Evolutionary conservation across 2,113 vertebrate genomes (phyloP).

Genomic region (Columba livia): DNA sequence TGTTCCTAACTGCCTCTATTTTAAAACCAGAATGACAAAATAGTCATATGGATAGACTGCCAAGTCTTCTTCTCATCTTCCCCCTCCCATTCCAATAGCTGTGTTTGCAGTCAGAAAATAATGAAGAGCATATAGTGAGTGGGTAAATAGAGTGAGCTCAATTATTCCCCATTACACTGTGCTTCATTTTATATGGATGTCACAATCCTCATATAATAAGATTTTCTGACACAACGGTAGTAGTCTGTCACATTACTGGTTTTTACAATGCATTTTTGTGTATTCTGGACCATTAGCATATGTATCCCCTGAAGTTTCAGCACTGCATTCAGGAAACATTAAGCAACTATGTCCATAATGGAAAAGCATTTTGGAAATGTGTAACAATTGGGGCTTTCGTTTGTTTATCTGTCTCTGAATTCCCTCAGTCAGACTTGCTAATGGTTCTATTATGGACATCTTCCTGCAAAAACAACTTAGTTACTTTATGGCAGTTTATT

Average conservation of each 20-base stretch:
- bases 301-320: background rate
- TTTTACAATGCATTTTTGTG: slow-evolving; percentile 9
- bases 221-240: background rate
- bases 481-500: slow-evolving; percentile 16
- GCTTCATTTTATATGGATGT: slow-evolving; percentile 30
- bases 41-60: background rate
- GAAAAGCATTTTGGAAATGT: slow-evolving; percentile 20
- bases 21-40: background rate
- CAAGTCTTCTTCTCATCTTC: background rate
- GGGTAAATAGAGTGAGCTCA: background rate
- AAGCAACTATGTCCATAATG: background rate
- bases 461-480: slow-evolving; percentile 7
- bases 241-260: background rate
- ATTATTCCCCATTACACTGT: background rate
- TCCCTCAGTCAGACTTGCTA: background rate
- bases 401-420: slow-evolving; percentile 20
- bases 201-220: slow-evolving; percentile 20
- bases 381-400: background rate
- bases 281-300: background rate
- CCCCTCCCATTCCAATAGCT: background rate
- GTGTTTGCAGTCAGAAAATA: slow-evolving; percentile 24
- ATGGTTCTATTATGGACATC: background rate
- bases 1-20: slow-evolving; percentile 3
- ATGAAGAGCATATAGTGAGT: background rate
- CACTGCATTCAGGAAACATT: slow-evolving; percentile 18